Conservation (phyloP, 2,888 invertebrate genomes). For the Chloromyia formosa region DNA sequence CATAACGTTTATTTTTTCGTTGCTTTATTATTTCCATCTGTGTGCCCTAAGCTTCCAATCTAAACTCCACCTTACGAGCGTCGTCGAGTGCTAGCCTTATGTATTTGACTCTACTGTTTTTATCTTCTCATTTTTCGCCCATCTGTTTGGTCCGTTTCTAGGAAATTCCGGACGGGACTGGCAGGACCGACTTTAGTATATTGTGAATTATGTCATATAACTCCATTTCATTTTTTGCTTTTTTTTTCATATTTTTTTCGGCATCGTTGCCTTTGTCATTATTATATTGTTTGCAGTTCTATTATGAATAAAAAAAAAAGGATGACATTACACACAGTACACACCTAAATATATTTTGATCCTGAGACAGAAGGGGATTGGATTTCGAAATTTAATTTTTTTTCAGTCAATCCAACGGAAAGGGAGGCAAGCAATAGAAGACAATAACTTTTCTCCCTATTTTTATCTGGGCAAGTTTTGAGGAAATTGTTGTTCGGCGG, state of each 20-base stretch:
- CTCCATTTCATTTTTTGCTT: slow-evolving; percentile 17
- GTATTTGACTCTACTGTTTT: neutral
- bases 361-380: slow-evolving; percentile 18
- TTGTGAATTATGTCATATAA: slow-evolving; percentile 34
- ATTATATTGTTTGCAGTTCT: slow-evolving; percentile 39
- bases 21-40: slow-evolving; percentile 40
- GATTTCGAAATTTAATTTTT: slow-evolving; percentile 44
- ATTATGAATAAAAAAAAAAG: slow-evolving; percentile 12
- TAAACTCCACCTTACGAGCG: slow-evolving; percentile 28
- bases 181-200: slow-evolving; percentile 12
- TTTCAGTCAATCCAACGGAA: slow-evolving; percentile 11
- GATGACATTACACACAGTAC: slow-evolving; percentile 24
- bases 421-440: too few relatives aligned
- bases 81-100: neutral
- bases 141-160: neutral
- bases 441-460: slow-evolving; percentile 1
- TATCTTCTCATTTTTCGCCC: neutral
- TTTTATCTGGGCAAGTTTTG: slow-evolving; percentile 32
- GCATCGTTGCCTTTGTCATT: slow-evolving; percentile 29
- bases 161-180: neutral
- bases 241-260: neutral
- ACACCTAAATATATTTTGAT: slow-evolving; percentile 31
- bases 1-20: slow-evolving; percentile 40
- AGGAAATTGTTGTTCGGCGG: slow-evolving; percentile 16
- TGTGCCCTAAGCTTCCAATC: slow-evolving; percentile 30